Evolutionary conservation across 2,113 vertebrate species (phyloP), one percentile per base, ranked within the genome.

Genomic region (Sebastes fasciatus): DNA sequence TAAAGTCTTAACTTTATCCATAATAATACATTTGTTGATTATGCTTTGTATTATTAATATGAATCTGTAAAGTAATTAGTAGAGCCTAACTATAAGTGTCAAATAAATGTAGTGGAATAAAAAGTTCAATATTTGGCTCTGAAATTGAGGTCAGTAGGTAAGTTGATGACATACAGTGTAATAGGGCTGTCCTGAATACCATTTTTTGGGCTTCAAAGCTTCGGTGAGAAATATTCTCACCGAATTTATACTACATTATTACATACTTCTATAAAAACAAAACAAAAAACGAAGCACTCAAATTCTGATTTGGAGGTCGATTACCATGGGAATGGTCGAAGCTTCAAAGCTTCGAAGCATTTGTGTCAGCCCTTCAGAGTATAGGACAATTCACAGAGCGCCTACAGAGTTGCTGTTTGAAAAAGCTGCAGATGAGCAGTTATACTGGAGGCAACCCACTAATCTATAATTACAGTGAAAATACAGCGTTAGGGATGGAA

Each of bases 381-480:
- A 34, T 8, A 10, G 40, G n/a, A 11, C 17, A 64, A 19, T 16
- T 26, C 45, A 23, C 9, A 49, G 21, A 67, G 42, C 13, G 21
- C 21, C 11, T 49, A 62, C 8, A 62, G 21, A 42, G 4, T 14
- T 63, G 23, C 4, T 14, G 13, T 48, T 19, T 40, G 17, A 52
- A 23, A 51, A 61, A 51, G 65, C 13, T n/a, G 43, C 64, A 17
- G 68, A 83, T 73, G 2, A 65, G 21, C n/a, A 42, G 52, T 51
- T 40, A 45, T 13, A 45, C 26, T 61, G 52, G 68, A 61, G 55
- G 6, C 5, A 21, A 10, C 7, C 17, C 58, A 51, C 26, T 23
- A 62, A 13, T 19, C 23, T 79, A n/a, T 68, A 68, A 79, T 79
- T 79, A 79, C 46, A 70, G 65, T 58, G 49, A 55, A 63, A 79